Evolutionary conservation across 2,797 vertebrate genomes (phyloP).

Genomic region (Lepus oiostolus): DNA sequence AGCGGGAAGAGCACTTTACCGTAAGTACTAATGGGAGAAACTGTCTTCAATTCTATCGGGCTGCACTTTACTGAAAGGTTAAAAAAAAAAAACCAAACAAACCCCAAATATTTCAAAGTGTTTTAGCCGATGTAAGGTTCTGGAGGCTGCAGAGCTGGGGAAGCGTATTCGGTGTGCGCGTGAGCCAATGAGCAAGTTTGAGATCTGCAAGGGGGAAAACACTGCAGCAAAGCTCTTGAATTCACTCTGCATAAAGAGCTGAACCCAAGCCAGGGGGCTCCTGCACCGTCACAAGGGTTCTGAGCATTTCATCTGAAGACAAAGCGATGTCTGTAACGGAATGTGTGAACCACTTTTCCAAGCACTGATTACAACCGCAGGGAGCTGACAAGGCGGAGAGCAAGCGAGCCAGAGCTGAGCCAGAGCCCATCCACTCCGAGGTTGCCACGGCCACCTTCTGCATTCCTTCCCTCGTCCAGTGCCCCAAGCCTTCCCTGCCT

Average conservation of each 20-base stretch:
- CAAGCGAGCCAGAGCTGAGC: not conserved
- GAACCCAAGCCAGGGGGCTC: slow-evolving; percentile 49
- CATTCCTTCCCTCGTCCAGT: rapidly evolving
- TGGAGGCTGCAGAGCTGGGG: not conserved
- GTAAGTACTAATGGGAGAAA: slow-evolving; percentile 72
- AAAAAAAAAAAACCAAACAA: too few species aligned
- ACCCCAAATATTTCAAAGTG: not conserved
- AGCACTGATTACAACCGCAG: slow-evolving; percentile 40
- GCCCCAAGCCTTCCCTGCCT: not conserved
- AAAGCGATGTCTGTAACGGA: slow-evolving; percentile 77
- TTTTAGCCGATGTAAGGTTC: slow-evolving; percentile 60
- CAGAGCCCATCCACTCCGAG: slow-evolving; percentile 38
- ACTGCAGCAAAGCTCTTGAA: slow-evolving; percentile 6
- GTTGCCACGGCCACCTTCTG: not conserved
- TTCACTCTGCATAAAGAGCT: slow-evolving; percentile 27
- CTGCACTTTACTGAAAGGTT: slow-evolving; percentile 16
- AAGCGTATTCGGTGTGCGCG: not conserved
- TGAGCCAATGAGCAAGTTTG: not conserved
- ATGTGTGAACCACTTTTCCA: slow-evolving; percentile 66
- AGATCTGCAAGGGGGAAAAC: not conserved
- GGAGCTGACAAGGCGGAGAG: slow-evolving; percentile 29
- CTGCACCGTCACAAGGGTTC: slow-evolving; percentile 54
- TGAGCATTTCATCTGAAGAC: slow-evolving; percentile 73
- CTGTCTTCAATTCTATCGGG: slow-evolving; percentile 14
- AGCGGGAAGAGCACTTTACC: not conserved